Evolutionary conservation across 64 coral and sea anemone species (phyloP).

Genomic region (Pocillopora verrucosa): DNA sequence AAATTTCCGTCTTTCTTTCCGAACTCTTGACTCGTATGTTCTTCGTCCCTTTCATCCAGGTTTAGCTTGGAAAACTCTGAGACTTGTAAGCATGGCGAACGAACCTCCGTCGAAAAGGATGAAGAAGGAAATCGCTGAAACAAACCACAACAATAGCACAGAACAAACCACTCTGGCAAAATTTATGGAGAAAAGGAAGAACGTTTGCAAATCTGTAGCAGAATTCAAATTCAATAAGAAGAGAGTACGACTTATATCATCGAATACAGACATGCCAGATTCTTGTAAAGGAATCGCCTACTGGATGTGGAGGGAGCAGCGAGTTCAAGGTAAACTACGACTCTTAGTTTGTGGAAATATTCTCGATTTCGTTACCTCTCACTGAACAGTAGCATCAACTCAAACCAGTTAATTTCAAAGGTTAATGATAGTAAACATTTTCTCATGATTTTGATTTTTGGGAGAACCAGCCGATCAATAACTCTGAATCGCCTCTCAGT

Average conservation of each 20-base stretch:
- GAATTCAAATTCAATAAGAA: slow-evolving; percentile 76
- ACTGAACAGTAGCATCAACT: too few species aligned
- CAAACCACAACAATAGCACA: neutral
- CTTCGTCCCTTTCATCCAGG: neutral
- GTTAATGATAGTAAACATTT: too few species aligned
- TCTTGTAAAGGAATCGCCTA: slow-evolving; percentile 62
- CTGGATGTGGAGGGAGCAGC: slow-evolving; percentile 79
- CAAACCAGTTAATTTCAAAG: too few species aligned
- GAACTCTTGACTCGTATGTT: neutral
- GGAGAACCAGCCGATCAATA: too few species aligned
- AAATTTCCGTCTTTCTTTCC: neutral
- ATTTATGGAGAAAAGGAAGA: slow-evolving; percentile 20
- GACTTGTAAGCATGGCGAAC: slow-evolving; percentile 3
- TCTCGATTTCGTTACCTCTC: too few species aligned
- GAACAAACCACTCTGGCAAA: slow-evolving; percentile 2
- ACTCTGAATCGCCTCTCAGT: too few species aligned
- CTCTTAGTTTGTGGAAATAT: neutral
- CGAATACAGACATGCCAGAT: slow-evolving; percentile 25
- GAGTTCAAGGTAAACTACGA: slow-evolving; percentile 48
- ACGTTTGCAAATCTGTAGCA: slow-evolving; percentile 42
- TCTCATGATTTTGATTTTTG: too few species aligned
- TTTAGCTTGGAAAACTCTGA: neutral
- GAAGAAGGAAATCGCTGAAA: slow-evolving; percentile 36
- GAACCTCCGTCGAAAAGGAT: slow-evolving; percentile 36
- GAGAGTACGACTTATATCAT: slow-evolving; percentile 56